These are phyloP conservation scores for Lepidocyrtoides sp. DNA, from an alignment of 2,888 invertebrate species.

Conservation along the genomic window DNA sequence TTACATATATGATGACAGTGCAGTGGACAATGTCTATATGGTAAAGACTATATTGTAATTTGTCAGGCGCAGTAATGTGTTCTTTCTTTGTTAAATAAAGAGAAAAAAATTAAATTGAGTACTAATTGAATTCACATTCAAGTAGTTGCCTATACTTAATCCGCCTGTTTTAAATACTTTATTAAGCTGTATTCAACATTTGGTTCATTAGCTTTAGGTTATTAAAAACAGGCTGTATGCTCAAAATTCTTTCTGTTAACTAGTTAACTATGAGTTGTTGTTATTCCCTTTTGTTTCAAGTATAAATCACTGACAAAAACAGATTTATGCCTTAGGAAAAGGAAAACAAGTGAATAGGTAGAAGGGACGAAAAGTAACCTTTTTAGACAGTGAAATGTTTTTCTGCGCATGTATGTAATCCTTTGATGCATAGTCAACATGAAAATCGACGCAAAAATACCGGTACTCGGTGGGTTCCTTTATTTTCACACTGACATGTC, in stretches of 20 bases:
- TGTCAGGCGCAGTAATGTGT: background rate
- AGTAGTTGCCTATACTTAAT: background rate
- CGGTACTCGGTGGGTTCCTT: conserved; percentile 11
- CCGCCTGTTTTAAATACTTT: background rate
- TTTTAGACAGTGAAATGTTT: too few species aligned
- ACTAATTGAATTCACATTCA: conserved; percentile 2
- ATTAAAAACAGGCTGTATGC: background rate
- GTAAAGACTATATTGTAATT: background rate
- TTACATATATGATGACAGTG: background rate
- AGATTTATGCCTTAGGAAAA: conserved; percentile 51
- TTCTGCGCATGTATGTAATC: background rate
- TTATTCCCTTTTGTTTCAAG: conserved; percentile 18
- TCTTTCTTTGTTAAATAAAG: too few species aligned
- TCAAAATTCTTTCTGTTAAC: background rate
- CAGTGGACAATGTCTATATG: background rate
- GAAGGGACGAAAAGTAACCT: conserved; percentile 5
- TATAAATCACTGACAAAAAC: conserved; percentile 49
- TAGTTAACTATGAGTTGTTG: background rate
- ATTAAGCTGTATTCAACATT: background rate
- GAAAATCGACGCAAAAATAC: background rate
- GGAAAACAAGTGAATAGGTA: conserved; percentile 25
- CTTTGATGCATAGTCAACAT: too few species aligned
- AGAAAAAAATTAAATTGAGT: background rate
- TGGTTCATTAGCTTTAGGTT: conserved; percentile 10
- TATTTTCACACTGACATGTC: background rate